A percentile compares a stretch with the other conserved stretches of the same genome.
Conservation (phyloP, 2,888 invertebrate genomes). For the Conus canariensis region DNA sequence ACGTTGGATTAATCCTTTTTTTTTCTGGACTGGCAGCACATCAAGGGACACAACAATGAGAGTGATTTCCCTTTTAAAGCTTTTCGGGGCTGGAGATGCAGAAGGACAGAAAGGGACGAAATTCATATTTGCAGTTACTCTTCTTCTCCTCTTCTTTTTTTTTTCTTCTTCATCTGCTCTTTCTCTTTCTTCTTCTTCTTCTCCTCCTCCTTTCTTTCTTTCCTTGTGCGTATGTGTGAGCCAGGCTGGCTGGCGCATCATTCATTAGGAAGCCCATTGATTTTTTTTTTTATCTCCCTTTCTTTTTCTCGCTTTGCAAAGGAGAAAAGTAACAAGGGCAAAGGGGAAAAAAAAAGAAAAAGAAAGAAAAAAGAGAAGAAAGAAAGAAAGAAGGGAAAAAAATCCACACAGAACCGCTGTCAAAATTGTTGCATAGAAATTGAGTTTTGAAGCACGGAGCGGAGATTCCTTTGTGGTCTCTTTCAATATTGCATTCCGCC, state of each 20-base stretch:
- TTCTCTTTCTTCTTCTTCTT: neutral
- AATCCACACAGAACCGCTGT: slow-evolving; percentile 42
- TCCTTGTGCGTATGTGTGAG: neutral
- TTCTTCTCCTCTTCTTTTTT: neutral
- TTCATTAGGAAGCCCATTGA: slow-evolving; percentile 42
- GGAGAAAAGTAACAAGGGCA: slow-evolving; percentile 28
- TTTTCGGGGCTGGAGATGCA: slow-evolving; percentile 34
- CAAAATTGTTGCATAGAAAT: slow-evolving; percentile 48
- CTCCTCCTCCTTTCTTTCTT: neutral
- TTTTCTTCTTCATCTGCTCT: neutral
- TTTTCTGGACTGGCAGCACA: slow-evolving; percentile 35
- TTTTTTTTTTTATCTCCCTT: neutral
- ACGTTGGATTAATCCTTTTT: slow-evolving; percentile 33
- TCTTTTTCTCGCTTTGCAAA: neutral
- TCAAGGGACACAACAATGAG: slow-evolving; percentile 46
- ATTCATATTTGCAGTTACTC: slow-evolving; percentile 46
- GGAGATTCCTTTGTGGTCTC: slow-evolving; percentile 47
- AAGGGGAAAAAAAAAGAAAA: neutral
- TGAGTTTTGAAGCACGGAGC: slow-evolving; percentile 43
- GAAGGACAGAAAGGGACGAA: slow-evolving; percentile 20
- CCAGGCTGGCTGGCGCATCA: slow-evolving; percentile 28
- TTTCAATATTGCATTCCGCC: slow-evolving; percentile 47
- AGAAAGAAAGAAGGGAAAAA: slow-evolving; percentile 20
- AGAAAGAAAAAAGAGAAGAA: neutral
- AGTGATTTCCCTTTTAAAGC: slow-evolving; percentile 46